Conservation (phyloP, 2,113 vertebrate species). For the Brachirus orientalis region DNA sequence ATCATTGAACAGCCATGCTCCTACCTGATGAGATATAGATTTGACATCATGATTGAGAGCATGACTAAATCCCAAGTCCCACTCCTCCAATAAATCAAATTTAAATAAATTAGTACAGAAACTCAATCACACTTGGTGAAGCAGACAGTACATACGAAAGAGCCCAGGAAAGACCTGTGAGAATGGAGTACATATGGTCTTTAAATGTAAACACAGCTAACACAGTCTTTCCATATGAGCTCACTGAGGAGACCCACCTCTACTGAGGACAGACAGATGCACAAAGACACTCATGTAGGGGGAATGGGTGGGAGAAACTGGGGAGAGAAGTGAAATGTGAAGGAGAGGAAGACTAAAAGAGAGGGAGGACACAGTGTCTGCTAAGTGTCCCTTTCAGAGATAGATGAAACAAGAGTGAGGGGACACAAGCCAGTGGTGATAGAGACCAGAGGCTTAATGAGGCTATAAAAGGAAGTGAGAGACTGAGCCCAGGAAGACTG, state of each 20-base stretch:
- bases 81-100: constrained; percentile 6
- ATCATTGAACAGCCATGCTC: constrained; percentile 22
- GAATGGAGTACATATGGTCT: constrained; percentile 15
- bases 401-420: constrained; percentile 31
- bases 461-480: constrained; percentile 80
- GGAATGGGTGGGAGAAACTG: neutral
- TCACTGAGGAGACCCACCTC: constrained; percentile 46
- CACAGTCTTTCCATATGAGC: constrained; percentile 68
- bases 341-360: constrained; percentile 16
- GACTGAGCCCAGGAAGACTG: constrained; percentile 43
- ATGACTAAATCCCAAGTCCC: neutral
- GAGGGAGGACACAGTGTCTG: constrained; percentile 29
- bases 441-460: constrained; percentile 50
- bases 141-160: neutral
- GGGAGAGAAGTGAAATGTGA: constrained; percentile 12
- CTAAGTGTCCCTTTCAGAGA: constrained; percentile 44
- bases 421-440: constrained; percentile 47
- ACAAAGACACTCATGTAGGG: constrained; percentile 28
- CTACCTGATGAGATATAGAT: constrained; percentile 21
- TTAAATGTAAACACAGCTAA: constrained; percentile 64
- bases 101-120: constrained; percentile 26
- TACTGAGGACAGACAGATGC: constrained; percentile 51
- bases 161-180: constrained; percentile 19
- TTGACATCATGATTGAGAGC: constrained; percentile 8
- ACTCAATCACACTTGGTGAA: constrained; percentile 42